phyloP scores from a whole-genome alignment of 2,797 vertebrate species.

The Myripristis jacobus region DNA sequence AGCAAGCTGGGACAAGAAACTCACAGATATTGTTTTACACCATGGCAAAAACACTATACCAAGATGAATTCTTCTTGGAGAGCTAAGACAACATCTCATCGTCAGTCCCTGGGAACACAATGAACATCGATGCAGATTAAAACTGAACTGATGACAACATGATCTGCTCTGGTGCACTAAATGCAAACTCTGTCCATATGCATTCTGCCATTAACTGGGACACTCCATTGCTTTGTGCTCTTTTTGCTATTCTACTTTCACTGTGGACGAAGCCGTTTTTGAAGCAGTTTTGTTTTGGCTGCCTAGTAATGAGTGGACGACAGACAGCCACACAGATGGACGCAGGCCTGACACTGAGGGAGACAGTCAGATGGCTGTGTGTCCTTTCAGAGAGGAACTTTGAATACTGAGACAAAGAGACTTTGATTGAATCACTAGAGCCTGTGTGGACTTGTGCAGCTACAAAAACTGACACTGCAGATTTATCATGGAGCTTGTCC shows the following conservation, averaged over 20 bases:
- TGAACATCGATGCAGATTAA: slow-evolving; percentile 44
- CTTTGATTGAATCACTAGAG: slow-evolving; percentile 63
- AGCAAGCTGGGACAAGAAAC: slow-evolving; percentile 45
- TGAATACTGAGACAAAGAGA: slow-evolving; percentile 71
- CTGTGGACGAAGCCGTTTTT: slow-evolving; percentile 57
- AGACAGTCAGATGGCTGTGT: slow-evolving; percentile 65
- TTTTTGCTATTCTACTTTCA: slow-evolving; percentile 39
- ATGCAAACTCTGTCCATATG: slow-evolving; percentile 58
- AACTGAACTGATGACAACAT: slow-evolving; percentile 69
- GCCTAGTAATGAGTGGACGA: slow-evolving; percentile 56
- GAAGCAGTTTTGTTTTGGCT: slow-evolving; percentile 51
- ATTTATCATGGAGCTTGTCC: slow-evolving; percentile 90
- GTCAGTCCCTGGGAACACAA: slow-evolving; percentile 58
- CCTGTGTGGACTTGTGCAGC: slow-evolving; percentile 60
- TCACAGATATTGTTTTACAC: slow-evolving; percentile 69
- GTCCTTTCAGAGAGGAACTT: slow-evolving; percentile 66
- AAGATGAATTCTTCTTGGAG: slow-evolving; percentile 48
- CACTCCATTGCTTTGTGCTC: slow-evolving; percentile 43
- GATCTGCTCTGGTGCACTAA: slow-evolving; percentile 66
- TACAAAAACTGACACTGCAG: slow-evolving; percentile 61
- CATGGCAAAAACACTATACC: slow-evolving; percentile 41
- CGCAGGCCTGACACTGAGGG: slow-evolving; percentile 50
- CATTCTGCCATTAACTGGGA: slow-evolving; percentile 53
- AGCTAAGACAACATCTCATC: slow-evolving; percentile 40
- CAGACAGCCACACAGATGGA: slow-evolving; percentile 65